Conservation (phyloP, 2,113 vertebrate genomes). For the Tyto alba region DNA sequence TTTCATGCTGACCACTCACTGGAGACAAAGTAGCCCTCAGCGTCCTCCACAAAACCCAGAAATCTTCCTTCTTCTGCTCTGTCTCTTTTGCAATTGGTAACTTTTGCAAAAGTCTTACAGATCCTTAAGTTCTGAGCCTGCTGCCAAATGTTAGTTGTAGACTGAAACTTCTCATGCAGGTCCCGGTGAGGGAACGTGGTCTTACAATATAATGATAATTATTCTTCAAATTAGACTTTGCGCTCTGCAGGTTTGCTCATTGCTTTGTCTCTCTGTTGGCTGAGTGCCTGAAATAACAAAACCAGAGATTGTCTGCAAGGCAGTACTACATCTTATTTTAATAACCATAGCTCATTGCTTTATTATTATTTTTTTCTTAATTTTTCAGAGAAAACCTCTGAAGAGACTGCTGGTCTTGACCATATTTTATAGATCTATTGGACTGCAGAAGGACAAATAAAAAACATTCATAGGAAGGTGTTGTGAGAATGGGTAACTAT, state of each 20-base stretch:
- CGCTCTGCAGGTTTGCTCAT: background rate
- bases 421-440: background rate
- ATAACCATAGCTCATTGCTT: background rate
- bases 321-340: slow-evolving; percentile 40
- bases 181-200: background rate
- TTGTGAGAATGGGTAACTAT: background rate
- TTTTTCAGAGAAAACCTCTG: background rate
- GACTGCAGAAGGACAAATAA: background rate
- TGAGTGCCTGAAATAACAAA: slow-evolving; percentile 26
- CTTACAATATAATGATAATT: slow-evolving; percentile 36
- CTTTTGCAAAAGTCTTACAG: background rate
- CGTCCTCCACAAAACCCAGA: background rate
- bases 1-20: background rate
- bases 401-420: background rate
- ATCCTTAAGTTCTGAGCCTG: background rate
- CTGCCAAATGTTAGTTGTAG: background rate
- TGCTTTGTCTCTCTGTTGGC: slow-evolving; percentile 20
- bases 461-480: background rate
- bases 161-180: background rate
- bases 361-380: background rate
- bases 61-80: background rate
- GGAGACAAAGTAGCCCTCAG: background rate
- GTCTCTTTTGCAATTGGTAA: background rate
- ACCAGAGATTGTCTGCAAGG: background rate
- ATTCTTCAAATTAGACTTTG: slow-evolving; percentile 40